Evolutionary conservation across 2,797 vertebrate species (phyloP), one percentile per base, ranked within the genome.

Genomic region (Myotis myotis): DNA sequence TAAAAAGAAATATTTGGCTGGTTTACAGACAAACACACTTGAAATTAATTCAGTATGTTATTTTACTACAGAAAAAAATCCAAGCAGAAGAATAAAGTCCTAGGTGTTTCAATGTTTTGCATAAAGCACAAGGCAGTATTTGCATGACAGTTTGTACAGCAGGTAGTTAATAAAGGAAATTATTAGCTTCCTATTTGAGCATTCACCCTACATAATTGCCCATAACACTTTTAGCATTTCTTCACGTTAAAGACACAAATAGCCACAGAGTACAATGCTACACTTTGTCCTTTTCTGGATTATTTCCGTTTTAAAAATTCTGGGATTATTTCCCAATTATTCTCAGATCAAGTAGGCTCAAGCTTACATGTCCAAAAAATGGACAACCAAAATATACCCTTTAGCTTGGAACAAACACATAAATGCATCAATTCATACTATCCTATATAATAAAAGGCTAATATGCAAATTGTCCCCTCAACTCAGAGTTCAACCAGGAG

Each of bases 111-210:
- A 60, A 33, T 86, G 47, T 93, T 94, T 97, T 96, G 82, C 87
- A 2, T 89, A 6, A 57, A 92, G 80, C 95, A 88, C 74, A 15
- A 22, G 81, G 95, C 97, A 97, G 94, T 88, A 93, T 97, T 98
- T 98, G 97, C 98, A 98, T 97, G 98, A 97, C 97, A 97, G 97
- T 97, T 98, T 98, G 91, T 97, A 88, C 81, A 96, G 95, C 85
- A 86, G 88, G 83, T 93, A 80, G 79, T 49, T 91, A 0, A 12
- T 81, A 92, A 80, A 84, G 71, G 60, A 90, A 91, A 84, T 53
- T 7, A 55, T 78, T 11, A 47, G 6, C 33, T 90, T 93, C 3
- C 74, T 75, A 15, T 36, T 25, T 68, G 25, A 89, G 49, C 20
- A 83, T 57, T 87, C 79, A 55, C 17, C 53, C 60, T 53, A 62